Evolutionary conservation across 2,797 vertebrate species (phyloP).

Genomic region (Smutsia gigantea): DNA sequence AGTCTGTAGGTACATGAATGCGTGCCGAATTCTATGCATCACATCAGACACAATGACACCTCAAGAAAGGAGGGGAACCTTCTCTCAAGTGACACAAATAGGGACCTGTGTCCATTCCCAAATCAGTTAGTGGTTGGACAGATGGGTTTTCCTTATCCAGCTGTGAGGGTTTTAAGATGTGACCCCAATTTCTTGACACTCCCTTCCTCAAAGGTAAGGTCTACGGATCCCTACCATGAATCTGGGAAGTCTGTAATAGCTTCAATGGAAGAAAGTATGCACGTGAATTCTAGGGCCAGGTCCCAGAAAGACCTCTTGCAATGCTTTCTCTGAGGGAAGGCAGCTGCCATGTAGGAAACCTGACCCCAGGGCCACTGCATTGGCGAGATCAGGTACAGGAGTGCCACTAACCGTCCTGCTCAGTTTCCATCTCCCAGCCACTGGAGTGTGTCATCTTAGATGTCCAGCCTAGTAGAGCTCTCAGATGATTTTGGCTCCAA

Average conservation of each 20-base stretch:
- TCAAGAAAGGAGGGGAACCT: background rate
- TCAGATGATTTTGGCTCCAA: too few species aligned
- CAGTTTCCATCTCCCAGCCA: too few species aligned
- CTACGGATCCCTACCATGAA: background rate
- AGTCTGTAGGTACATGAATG: background rate
- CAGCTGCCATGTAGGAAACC: background rate
- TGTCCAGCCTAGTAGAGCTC: background rate
- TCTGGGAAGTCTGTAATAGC: too few species aligned
- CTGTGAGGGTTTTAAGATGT: background rate
- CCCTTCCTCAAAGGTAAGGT: background rate
- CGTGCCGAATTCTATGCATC: background rate
- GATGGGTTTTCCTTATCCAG: too few species aligned
- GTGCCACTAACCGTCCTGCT: accelerated
- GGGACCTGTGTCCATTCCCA: background rate
- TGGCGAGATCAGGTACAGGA: accelerated
- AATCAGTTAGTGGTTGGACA: background rate
- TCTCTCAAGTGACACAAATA: accelerated
- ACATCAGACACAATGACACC: background rate
- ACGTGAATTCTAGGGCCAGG: background rate
- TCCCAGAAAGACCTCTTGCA: background rate
- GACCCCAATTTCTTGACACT: background rate
- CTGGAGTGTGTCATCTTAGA: accelerated
- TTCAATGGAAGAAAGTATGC: background rate
- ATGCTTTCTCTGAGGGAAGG: background rate
- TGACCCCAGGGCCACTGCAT: accelerated